Evolutionary conservation across 2,113 vertebrate genomes (phyloP), one percentile per base, ranked within the genome.

Genomic region (Toxostoma redivivum): DNA sequence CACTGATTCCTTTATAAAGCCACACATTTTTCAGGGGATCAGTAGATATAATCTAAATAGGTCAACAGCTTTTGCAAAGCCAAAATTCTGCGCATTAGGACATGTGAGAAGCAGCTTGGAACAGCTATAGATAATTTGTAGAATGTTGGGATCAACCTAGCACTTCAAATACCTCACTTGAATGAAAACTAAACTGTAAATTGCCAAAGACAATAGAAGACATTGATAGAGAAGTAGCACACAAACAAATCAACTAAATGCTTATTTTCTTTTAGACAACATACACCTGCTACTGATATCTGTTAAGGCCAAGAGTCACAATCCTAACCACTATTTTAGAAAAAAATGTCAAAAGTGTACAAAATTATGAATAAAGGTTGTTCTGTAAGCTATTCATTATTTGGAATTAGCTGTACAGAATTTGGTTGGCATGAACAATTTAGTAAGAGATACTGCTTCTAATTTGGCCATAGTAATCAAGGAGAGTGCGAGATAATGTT

Each of bases 131-230:
- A 56, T 85, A 93, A 57, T 88, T 93, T 95, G 23, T 81, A 56
- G 37, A 69, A 42, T 33, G 24, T 15, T 94, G 70, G 60, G 61
- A 90, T 62, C n/a, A 88, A 64, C 60, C 61, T 91, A 58, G 28
- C 45, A 16, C 19, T 87, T 92, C 57, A 90, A 82, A 65, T 62
- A 53, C 33, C 48, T 83, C 33, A 58, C 20, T 86, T 92, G 91
- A 30, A 44, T 91, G 73, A 83, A 93, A 77, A 91, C 58, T 53
- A 61, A 93, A 88, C 81, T 78, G 60, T 95, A 94, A 94, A 92
- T 85, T 94, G 15, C 62, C 58, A 78, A 57, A 89, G 48, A 51
- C 3, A 24, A 62, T 44, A 67, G 8, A 74, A 66, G 30, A 35
- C 5, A 7, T 19, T 60, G 22, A 22, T 45, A 35, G 33, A 86